Evolutionary conservation across 2,888 invertebrate genomes (phyloP).

Genomic region (Caenorhabditis auriculariae): DNA sequence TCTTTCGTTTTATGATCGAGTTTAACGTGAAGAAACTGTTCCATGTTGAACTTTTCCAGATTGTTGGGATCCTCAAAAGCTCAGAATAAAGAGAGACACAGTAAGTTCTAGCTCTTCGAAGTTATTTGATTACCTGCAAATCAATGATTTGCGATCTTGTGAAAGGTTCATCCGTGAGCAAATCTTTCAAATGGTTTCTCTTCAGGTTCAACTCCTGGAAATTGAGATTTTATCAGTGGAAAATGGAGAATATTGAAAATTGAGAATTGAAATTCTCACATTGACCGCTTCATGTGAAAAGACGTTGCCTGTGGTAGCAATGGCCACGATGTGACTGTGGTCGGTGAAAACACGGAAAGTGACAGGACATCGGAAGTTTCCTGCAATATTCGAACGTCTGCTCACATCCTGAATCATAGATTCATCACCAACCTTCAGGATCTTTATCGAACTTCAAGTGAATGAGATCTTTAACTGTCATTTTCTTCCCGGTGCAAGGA

Average conservation of each 20-base stretch:
- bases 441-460: constrained; percentile 88
- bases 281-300: constrained; percentile 77
- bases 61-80: constrained; percentile 79
- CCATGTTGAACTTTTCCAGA: constrained; percentile 89
- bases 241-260: neutral
- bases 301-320: constrained; percentile 89
- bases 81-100: no score
- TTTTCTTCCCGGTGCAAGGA: constrained; percentile 86
- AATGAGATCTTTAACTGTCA: constrained; percentile 79
- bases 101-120: neutral
- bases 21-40: constrained; percentile 87
- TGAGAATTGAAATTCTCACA: constrained; percentile 3
- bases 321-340: constrained; percentile 87
- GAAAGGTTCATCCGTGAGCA: constrained; percentile 86
- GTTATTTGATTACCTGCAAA: constrained; percentile 65
- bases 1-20: constrained; percentile 84
- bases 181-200: constrained; percentile 76
- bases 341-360: constrained; percentile 77
- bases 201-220: constrained; percentile 83
- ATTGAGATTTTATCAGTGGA: neutral
- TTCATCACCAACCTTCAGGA: constrained; percentile 69
- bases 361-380: constrained; percentile 62
- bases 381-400: constrained; percentile 24
- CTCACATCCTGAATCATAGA: neutral
- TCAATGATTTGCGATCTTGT: constrained; percentile 84